Evolutionary conservation across 2,113 vertebrate species (phyloP).

Genomic region (Mus pahari): DNA sequence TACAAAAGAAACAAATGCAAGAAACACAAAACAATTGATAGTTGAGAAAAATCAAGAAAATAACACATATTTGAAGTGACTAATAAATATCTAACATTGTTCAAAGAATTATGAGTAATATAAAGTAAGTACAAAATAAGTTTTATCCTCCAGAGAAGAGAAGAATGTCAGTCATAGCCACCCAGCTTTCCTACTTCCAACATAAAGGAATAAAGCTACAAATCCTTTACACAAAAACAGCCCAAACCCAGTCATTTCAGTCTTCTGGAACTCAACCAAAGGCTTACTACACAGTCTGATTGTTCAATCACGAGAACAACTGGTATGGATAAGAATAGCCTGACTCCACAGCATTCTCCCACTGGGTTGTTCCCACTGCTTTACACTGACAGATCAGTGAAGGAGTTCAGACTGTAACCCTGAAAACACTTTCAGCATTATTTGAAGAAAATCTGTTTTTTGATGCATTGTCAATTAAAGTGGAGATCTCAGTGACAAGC

Average conservation of each 20-base stretch:
- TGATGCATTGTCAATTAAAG: neutral
- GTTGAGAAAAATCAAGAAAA: slow-evolving; percentile 33
- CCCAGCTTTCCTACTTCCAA: neutral
- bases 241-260: neutral
- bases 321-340: neutral
- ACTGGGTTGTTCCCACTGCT: neutral
- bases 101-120: slow-evolving; percentile 4
- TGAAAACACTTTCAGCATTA: neutral
- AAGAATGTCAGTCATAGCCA: neutral
- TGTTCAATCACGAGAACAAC: neutral
- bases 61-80: neutral
- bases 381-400: neutral
- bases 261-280: slow-evolving; percentile 6
- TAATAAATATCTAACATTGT: neutral
- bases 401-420: neutral
- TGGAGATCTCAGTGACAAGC: neutral
- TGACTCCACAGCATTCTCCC: neutral
- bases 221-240: slow-evolving; percentile 6
- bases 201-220: neutral
- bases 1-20: neutral
- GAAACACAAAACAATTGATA: neutral
- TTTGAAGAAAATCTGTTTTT: neutral
- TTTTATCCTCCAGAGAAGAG: neutral
- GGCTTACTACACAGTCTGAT: neutral
- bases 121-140: neutral